Conservation (phyloP, 2,797 vertebrate genomes). For the Pelochelys cantorii region DNA sequence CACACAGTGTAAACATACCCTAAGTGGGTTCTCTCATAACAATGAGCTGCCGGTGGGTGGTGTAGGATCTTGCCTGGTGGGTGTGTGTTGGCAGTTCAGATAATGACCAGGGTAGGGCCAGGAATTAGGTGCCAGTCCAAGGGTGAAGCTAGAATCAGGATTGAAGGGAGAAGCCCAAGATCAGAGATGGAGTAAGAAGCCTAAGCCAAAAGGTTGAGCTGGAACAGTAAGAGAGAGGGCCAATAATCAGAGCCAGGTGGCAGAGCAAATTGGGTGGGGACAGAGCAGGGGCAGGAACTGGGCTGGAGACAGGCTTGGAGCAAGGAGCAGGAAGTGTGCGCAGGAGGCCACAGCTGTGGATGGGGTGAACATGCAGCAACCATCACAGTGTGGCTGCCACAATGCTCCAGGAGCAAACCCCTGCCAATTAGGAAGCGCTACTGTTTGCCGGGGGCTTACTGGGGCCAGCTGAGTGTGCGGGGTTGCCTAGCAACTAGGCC, state of each 20-base stretch:
- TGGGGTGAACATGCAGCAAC: not conserved
- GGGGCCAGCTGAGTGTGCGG: not conserved
- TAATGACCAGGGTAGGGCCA: not conserved
- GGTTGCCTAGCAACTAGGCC: not conserved
- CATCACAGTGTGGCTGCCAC: fast-evolving
- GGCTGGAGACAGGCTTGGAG: too few species aligned
- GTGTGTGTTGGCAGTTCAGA: not conserved
- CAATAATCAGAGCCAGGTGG: not conserved
- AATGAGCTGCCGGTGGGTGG: not conserved
- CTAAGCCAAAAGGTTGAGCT: not conserved
- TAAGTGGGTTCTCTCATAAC: too few species aligned
- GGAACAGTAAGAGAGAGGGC: not conserved
- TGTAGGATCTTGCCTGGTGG: not conserved
- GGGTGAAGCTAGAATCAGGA: not conserved
- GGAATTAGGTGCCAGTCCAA: not conserved
- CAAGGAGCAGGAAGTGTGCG: not conserved
- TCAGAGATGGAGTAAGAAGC: not conserved
- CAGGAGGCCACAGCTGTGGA: not conserved
- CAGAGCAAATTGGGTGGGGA: not conserved
- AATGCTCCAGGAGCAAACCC: not conserved
- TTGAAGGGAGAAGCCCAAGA: not conserved
- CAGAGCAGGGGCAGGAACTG: not conserved
- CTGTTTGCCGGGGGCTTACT: not conserved
- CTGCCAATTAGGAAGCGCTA: not conserved
- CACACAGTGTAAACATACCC: too few species aligned